Evolutionary conservation across 2,888 invertebrate species (phyloP), one percentile per base, ranked within the genome.

Genomic region (Synanthedon andrenaeformis): DNA sequence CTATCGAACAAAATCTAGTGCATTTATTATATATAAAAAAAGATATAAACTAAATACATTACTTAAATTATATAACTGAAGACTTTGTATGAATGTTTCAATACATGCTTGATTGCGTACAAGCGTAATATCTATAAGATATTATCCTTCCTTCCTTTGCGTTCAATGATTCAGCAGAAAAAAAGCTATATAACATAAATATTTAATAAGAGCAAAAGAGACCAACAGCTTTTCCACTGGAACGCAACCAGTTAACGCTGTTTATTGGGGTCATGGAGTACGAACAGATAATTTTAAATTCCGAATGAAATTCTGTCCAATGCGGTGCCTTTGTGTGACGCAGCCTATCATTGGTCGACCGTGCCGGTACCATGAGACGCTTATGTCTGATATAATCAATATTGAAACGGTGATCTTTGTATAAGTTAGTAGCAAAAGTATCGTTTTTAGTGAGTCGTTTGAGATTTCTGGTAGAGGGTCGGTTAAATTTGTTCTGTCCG

Each of bases 241-340:
- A 67, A 62, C 62, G 58, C 62, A 60, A 69, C 35, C 35, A 63
- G 28, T 64, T 63, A 62, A 65, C 63, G 58, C 70, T 70, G 69
- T 71, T 77, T 74, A 81, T 76, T 74, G 82, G 80, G 86, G 85
- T 86, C 85, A 86, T 76, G 74, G 82, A 82, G 82, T 84, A 82
- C 79, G 82, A 45, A 11, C 6, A 45, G 45, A 45, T 45, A 10
- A 14, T 45, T 84, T 85, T 85, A 79, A 85, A 85, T 84, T 84
- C 83, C 81, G 82, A 85, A 83, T 81, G 78, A 75, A 76, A 79
- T 79, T 67, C 74, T 72, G 70, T 80, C 86, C 86, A 86, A 86
- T 86, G 73, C 82, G 74, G 72, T 69, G 78, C 79, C 74, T 70
- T 73, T 72, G 71, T 71, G 69, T 67, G 68, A 71, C 71, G 66